Percentiles rank a stretch among this genome's conserved stretches.
Conservation (phyloP, 2,113 vertebrate genomes). For the Xiphorhynchus elegans region DNA sequence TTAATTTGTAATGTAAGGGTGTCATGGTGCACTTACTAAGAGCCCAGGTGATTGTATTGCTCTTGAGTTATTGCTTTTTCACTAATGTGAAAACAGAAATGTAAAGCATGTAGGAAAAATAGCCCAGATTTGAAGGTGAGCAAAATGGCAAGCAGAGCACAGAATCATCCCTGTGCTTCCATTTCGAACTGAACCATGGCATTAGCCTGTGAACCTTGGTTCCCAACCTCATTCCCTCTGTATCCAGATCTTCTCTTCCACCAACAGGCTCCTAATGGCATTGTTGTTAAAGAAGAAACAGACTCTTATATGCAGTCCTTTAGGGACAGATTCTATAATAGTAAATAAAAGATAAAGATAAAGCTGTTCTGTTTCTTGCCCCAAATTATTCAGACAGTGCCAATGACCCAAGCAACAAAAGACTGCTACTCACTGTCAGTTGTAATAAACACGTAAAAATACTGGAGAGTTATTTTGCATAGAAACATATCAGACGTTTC, state of each 20-base stretch:
- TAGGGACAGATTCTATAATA: neutral
- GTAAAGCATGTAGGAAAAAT: neutral
- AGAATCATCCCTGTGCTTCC: neutral
- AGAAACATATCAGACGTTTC: neutral
- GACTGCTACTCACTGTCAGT: neutral
- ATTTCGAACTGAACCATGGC: neutral
- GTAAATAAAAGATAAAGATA: neutral
- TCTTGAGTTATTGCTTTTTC: neutral
- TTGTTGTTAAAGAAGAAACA: neutral
- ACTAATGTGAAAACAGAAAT: neutral
- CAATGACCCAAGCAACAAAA: neutral
- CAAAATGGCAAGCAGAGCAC: neutral
- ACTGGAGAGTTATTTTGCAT: neutral
- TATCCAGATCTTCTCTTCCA: neutral
- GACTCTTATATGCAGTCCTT: neutral
- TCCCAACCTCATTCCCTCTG: neutral
- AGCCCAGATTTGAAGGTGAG: neutral
- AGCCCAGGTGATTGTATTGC: neutral
- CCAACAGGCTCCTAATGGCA: neutral
- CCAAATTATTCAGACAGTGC: neutral
- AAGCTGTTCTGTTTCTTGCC: neutral
- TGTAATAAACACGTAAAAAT: neutral
- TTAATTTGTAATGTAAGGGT: neutral
- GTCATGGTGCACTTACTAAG: neutral
- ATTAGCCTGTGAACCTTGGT: neutral